Conservation (phyloP, 2,113 vertebrate genomes). For the Eptatretus burgeri region DNA sequence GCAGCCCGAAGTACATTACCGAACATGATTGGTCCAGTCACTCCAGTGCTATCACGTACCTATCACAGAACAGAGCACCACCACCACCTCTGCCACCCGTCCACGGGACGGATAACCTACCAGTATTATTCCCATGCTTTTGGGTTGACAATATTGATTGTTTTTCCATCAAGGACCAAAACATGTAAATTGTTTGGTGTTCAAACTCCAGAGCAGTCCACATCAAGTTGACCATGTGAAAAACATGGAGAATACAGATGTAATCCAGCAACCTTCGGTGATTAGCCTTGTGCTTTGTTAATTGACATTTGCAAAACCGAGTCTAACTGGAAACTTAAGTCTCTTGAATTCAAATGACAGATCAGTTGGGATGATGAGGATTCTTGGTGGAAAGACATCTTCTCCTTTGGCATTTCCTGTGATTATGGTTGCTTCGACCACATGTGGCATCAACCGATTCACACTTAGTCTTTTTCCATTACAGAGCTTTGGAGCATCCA, state of each 20-base stretch:
- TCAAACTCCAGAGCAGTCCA: background rate
- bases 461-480: background rate
- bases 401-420: no score
- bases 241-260: background rate
- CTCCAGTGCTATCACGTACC: no score
- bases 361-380: background rate
- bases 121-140: no score
- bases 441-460: background rate
- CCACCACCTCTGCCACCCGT: no score
- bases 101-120: no score
- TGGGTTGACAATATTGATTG: no score
- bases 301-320: background rate
- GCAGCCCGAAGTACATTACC: no score
- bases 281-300: background rate
- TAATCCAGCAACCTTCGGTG: background rate
- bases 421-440: constrained; percentile 1
- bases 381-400: background rate
- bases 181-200: background rate
- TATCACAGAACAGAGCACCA: no score
- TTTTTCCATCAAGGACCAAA: no score
- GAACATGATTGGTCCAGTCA: no score
- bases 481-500: background rate
- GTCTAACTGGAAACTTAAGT: background rate
- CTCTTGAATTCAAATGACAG: background rate
- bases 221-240: background rate